These are phyloP conservation scores for Agelaius phoeniceus DNA, from an alignment of 2,113 vertebrate species.

Conservation along the genomic window DNA sequence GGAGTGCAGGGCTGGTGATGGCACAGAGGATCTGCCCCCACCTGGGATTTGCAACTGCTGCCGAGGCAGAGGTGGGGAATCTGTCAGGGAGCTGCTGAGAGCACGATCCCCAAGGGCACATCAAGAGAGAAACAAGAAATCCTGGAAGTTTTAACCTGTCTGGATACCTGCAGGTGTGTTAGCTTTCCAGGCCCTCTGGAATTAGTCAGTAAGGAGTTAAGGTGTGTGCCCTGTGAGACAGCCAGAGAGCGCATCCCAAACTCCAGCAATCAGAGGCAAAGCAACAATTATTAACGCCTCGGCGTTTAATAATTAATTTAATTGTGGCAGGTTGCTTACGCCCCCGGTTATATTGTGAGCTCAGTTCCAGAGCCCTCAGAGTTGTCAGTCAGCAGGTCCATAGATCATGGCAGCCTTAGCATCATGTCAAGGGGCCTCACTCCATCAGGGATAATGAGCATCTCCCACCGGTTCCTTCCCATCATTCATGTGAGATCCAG, in stretches of 20 bases:
- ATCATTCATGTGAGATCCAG: conserved; percentile 63
- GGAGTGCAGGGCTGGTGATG: not conserved
- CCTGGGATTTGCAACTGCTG: not conserved
- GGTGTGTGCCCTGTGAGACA: not conserved
- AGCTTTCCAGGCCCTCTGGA: not conserved
- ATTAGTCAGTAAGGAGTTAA: conserved; percentile 19
- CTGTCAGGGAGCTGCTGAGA: not conserved
- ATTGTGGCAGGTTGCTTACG: not conserved
- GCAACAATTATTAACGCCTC: conserved; percentile 45
- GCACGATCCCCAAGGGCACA: not conserved
- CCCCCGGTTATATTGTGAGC: conserved; percentile 19
- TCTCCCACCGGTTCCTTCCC: conserved; percentile 53
- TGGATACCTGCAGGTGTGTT: not conserved
- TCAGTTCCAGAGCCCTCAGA: conserved; percentile 39
- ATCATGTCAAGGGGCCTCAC: conserved; percentile 47
- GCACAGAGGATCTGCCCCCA: not conserved
- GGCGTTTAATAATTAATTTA: not conserved
- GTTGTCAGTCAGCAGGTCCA: conserved; percentile 48
- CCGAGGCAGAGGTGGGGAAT: not conserved
- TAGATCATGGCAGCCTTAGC: conserved; percentile 64
- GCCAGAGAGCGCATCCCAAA: not conserved
- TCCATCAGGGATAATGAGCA: conserved; percentile 69
- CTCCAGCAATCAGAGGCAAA: conserved; percentile 8
- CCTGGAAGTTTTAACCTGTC: not conserved
- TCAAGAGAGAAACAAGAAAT: not conserved